Conservation (phyloP, 2,797 vertebrate species). For the Fringilla coelebs region DNA sequence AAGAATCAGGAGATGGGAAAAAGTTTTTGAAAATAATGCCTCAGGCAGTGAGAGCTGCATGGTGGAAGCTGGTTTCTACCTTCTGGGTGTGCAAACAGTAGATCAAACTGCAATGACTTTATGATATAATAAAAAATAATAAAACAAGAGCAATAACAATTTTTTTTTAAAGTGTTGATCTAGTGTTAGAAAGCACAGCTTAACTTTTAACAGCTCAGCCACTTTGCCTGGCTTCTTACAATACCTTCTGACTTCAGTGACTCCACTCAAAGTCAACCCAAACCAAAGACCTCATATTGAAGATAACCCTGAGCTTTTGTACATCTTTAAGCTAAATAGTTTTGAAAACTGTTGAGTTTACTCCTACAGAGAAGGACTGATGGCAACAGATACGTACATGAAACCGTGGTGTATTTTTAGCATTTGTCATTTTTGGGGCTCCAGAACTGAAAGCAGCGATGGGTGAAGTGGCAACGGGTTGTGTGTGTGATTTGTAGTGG, state of each 20-base stretch:
- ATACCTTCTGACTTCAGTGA: not conserved
- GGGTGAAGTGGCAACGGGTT: not conserved
- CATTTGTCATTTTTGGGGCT: not conserved
- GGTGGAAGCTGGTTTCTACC: not conserved
- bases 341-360: not conserved
- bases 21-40: not conserved
- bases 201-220: not conserved
- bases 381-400: not conserved
- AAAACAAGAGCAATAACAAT: not conserved
- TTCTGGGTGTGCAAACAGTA: not conserved
- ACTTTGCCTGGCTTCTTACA: not conserved
- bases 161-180: fast-evolving
- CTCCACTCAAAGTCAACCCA: not conserved
- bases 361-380: fast-evolving
- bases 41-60: not conserved
- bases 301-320: not conserved
- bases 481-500: not conserved
- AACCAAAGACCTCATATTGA: not conserved
- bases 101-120: not conserved
- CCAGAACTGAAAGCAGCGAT: not conserved
- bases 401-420: not conserved
- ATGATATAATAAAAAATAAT: not conserved
- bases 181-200: not conserved
- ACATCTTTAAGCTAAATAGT: not conserved
- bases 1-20: not conserved